Evolutionary conservation across 2,888 invertebrate species (phyloP).

Genomic region (Ophioninae sp.): DNA sequence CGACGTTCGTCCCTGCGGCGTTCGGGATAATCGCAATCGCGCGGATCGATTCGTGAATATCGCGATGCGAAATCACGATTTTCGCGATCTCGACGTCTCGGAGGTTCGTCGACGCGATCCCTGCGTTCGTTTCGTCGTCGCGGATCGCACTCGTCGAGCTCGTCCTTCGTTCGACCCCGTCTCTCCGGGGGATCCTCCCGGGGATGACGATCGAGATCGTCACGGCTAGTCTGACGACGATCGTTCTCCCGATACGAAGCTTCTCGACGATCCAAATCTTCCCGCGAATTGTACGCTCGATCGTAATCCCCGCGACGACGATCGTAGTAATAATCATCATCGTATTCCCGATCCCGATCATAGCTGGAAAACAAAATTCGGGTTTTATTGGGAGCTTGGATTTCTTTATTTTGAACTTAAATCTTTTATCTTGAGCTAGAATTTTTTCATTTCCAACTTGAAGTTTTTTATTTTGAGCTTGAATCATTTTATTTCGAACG

Average conservation of each 20-base stretch:
- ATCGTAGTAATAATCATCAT: conserved; percentile 79
- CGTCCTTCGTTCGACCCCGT: conserved; percentile 74
- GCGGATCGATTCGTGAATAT: conserved; percentile 66
- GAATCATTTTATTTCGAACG: too few relatives aligned
- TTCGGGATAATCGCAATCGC: conserved; percentile 74
- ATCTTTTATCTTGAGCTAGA: too few relatives aligned
- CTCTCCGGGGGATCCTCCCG: conserved; percentile 75
- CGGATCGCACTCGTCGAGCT: conserved; percentile 74
- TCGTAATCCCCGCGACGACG: conserved; percentile 76
- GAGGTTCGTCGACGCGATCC: conserved; percentile 70
- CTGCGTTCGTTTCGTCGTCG: conserved; percentile 74
- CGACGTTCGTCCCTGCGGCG: conserved; percentile 77
- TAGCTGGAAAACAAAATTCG: conserved; percentile 65
- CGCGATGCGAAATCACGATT: conserved; percentile 75
- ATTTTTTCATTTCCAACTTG: too few relatives aligned
- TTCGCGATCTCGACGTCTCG: conserved; percentile 67
- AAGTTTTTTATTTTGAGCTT: too few relatives aligned
- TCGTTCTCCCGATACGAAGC: conserved; percentile 75
- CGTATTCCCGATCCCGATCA: conserved; percentile 77
- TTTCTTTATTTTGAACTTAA: too few relatives aligned
- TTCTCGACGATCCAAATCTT: conserved; percentile 78
- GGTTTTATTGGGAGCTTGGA: too few relatives aligned
- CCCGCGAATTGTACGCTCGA: conserved; percentile 75
- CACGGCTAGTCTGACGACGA: conserved; percentile 75
- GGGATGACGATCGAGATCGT: conserved; percentile 75